phyloP scores from a whole-genome alignment of 2,888 invertebrate species.

The Noctua comes region DNA sequence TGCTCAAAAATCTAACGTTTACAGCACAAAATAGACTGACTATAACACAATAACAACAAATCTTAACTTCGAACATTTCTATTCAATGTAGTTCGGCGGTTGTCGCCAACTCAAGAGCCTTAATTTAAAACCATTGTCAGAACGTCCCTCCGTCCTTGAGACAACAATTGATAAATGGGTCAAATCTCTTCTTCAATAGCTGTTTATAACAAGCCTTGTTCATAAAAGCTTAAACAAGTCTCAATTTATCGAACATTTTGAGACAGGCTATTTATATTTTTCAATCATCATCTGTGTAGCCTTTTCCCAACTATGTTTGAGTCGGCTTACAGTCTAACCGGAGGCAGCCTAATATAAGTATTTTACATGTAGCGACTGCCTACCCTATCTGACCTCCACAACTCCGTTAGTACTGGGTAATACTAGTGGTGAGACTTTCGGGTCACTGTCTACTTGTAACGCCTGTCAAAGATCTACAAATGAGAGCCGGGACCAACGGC shows the following conservation, averaged over 20 bases:
- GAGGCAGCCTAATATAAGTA: background rate
- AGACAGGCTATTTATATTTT: background rate
- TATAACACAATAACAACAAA: conserved; percentile 46
- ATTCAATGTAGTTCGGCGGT: conserved; percentile 33
- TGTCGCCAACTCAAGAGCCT: conserved; percentile 37
- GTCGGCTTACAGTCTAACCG: background rate
- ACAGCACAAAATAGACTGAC: conserved; percentile 12
- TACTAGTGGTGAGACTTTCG: background rate
- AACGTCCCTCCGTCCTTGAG: conserved; percentile 34
- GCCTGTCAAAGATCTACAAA: background rate
- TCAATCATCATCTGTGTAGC: background rate
- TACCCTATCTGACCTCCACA: background rate
- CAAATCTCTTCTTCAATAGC: conserved; percentile 48
- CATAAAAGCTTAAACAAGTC: conserved; percentile 34
- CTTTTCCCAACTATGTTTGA: background rate
- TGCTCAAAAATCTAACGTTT: background rate
- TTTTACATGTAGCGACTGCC: background rate
- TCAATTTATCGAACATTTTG: conserved; percentile 3
- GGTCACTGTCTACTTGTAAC: background rate
- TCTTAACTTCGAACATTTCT: conserved; percentile 36
- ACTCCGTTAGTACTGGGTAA: background rate
- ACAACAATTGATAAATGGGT: conserved; percentile 58
- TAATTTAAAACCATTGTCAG: conserved; percentile 53
- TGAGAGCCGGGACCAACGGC: background rate
- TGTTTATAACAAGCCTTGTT: conserved; percentile 39